phyloP scores from a whole-genome alignment of 2,113 vertebrate genomes.

The Prunella himalayana region DNA sequence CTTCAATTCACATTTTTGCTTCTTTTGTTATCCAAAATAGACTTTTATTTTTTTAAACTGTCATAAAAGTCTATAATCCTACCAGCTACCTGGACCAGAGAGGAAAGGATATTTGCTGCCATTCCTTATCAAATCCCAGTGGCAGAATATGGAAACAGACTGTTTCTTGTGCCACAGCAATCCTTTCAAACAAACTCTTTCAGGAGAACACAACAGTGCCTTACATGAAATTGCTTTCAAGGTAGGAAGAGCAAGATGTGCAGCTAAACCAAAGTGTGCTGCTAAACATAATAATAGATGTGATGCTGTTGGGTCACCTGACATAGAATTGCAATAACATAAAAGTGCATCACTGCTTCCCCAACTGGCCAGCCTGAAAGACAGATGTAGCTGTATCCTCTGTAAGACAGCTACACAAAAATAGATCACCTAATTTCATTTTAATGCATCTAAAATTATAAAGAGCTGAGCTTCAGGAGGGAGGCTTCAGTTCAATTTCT shows the following conservation, averaged over 20 bases:
- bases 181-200: neutral
- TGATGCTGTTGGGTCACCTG: neutral
- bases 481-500: neutral
- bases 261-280: neutral
- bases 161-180: neutral
- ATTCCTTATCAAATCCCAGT: neutral
- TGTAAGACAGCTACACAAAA: neutral
- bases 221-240: neutral
- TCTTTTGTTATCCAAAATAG: neutral
- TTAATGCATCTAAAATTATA: neutral
- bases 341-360: neutral
- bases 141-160: neutral
- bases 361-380: neutral
- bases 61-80: neutral
- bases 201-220: neutral
- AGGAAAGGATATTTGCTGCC: neutral
- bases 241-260: neutral
- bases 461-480: neutral
- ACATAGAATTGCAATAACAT: neutral
- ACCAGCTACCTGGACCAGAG: neutral
- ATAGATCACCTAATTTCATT: neutral
- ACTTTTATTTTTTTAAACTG: neutral
- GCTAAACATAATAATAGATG: neutral
- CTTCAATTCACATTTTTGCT: neutral
- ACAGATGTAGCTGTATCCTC: neutral